phyloP scores from a whole-genome alignment of 2,888 invertebrate genomes.

The Leptinotarsa haldemani region DNA sequence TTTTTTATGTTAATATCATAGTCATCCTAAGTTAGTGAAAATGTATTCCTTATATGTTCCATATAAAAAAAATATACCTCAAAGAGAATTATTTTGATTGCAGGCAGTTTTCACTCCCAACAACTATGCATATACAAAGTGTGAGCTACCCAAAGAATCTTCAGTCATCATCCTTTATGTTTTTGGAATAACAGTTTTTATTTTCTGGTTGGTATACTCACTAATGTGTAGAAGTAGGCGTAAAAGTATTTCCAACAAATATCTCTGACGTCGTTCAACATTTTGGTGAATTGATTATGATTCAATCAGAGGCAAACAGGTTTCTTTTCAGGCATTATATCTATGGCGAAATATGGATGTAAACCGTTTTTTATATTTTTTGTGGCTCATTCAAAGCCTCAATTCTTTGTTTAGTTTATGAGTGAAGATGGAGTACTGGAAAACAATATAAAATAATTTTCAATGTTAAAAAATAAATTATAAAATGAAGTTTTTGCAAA shows the following conservation, averaged over 20 bases:
- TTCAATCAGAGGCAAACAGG: neutral
- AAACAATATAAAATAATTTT: too few relatives aligned
- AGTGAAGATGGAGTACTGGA: too few relatives aligned
- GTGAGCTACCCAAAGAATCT: constrained; percentile 84
- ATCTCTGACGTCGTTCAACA: constrained; percentile 50
- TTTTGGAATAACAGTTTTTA: constrained; percentile 65
- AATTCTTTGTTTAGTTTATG: too few relatives aligned
- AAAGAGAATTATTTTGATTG: constrained; percentile 53
- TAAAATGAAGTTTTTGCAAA: too few relatives aligned
- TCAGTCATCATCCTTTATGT: constrained; percentile 77
- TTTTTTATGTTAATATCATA: too few relatives aligned
- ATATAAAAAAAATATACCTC: neutral
- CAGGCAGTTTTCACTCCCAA: constrained; percentile 82
- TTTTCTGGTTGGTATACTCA: constrained; percentile 60
- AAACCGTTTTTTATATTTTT: too few relatives aligned
- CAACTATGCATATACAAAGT: constrained; percentile 78
- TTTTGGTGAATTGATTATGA: constrained; percentile 29
- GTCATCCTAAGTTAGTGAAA: too few relatives aligned
- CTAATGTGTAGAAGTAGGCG: constrained; percentile 45
- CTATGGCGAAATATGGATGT: too few relatives aligned
- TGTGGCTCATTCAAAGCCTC: too few relatives aligned
- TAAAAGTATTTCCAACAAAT: constrained; percentile 44
- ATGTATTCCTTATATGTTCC: neutral
- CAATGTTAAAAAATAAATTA: too few relatives aligned
- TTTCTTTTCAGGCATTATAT: neutral